A percentile compares a stretch with the other conserved stretches of the same genome.
Conservation (phyloP, 2,888 invertebrate species). For the Corythucha ciliata region DNA sequence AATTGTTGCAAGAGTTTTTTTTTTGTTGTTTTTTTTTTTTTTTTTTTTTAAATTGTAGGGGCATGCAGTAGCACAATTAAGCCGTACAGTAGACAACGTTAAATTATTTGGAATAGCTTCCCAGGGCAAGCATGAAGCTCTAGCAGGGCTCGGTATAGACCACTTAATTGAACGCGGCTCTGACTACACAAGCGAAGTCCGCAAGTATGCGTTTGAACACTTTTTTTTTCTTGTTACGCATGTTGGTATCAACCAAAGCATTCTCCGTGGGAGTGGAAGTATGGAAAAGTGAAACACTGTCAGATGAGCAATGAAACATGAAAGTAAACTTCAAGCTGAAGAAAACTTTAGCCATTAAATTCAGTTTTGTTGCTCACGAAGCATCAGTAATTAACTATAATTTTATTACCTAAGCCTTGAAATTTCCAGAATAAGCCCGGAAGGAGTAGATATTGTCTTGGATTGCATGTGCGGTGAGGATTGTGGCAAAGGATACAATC, state of each 20-base stretch:
- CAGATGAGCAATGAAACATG: too few relatives aligned
- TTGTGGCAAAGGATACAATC: constrained; percentile 70
- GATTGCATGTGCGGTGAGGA: constrained; percentile 85
- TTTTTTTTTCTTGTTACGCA: constrained; percentile 3
- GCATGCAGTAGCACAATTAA: constrained; percentile 72
- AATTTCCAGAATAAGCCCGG: constrained; percentile 54
- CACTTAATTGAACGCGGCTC: constrained; percentile 69
- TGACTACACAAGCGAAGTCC: constrained; percentile 74
- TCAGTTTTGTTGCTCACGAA: too few relatives aligned
- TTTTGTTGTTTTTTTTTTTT: too few relatives aligned
- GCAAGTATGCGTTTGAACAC: constrained; percentile 71
- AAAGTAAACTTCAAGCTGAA: too few relatives aligned
- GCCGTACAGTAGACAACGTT: constrained; percentile 68
- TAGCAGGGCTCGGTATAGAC: constrained; percentile 59
- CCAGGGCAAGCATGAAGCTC: constrained; percentile 72
- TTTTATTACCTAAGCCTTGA: too few relatives aligned
- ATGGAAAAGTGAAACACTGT: too few relatives aligned
- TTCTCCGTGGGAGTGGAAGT: too few relatives aligned
- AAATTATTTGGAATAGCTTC: constrained; percentile 79
- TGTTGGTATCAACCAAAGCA: too few relatives aligned
- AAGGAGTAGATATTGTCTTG: constrained; percentile 76
- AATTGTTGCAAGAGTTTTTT: too few relatives aligned
- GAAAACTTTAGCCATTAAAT: too few relatives aligned
- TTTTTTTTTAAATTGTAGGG: constrained; percentile 65
- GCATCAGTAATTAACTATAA: too few relatives aligned